Base-by-base conservation (phyloP, 2,888 invertebrate genomes). In the Hypomecis atomaria region DNA sequence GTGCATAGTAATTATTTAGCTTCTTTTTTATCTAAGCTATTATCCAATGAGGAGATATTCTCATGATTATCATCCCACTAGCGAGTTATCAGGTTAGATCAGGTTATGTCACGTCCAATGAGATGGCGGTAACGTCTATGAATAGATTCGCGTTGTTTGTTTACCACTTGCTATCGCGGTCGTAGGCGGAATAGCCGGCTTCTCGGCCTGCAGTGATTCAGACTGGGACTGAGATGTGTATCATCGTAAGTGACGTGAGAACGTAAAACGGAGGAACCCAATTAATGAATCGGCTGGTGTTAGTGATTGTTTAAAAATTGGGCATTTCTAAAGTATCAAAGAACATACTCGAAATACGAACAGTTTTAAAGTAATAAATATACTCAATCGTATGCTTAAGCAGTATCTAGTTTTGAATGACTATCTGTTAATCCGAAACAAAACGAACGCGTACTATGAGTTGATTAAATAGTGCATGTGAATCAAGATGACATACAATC, bases 71-170 rank as follows among this genome's bases (percentile, higher is more conserved):
- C 59, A 54, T 66, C 69, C 47, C 58, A 66, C 62, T 42, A 48
- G n/a, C 44, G 47, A 37, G 47, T 47, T 66, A 62, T 62, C 65
- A 33, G 67, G 63, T 62, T 65, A 65, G 54, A 68, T 69, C 69
- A 58, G 54, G 52, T 70, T 67, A 65, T 70, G 67, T 73, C 68
- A 65, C 45, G 66, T 64, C 59, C 62, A 61, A 62, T 69, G 56
- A 66, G 64, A 57, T 65, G 74, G 71, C 69, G 54, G 66, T 43
- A 62, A 56, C 44, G 55, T 68, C 74, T 66, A 64, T 69, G 74
- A 76, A 78, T 76, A 76, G 74, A 75, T 65, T 42, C 62, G 78
- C 74, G 75, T 73, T 72, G 77, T 78, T 78, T 80, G 78, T 81
- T 81, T 81, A 80, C 76, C 68, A 73, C 73, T 74, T 69, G 76